These are phyloP conservation scores for Trichonephila clavipes DNA, from an alignment of 1,140 invertebrate species.

Conservation along the genomic window DNA sequence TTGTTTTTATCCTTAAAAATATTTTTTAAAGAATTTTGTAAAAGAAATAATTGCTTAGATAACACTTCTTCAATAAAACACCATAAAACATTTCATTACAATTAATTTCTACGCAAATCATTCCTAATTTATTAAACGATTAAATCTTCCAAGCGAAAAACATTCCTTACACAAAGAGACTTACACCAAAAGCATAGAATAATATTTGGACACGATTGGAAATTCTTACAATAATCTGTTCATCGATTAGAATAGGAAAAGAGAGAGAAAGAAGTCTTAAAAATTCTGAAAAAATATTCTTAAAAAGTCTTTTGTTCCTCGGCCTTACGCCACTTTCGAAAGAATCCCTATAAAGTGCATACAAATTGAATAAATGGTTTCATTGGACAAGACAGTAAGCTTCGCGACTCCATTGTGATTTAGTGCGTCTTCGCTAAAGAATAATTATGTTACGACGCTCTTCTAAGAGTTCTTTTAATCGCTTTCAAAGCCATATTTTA, in stretches of 20 bases:
- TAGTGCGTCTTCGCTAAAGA: constrained; percentile 12
- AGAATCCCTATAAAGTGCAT: neutral
- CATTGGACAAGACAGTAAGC: neutral
- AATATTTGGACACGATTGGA: neutral
- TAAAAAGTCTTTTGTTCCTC: neutral
- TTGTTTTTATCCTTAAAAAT: too few relatives aligned
- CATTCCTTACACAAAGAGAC: too few relatives aligned
- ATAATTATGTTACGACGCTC: constrained; percentile 16
- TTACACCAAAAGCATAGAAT: too few relatives aligned
- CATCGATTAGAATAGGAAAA: neutral
- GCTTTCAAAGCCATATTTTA: constrained; percentile 37
- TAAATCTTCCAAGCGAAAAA: too few relatives aligned
- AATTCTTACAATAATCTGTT: neutral
- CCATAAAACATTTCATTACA: too few relatives aligned
- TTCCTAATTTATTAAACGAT: too few relatives aligned
- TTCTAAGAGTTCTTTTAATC: constrained; percentile 27
- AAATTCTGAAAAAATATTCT: neutral
- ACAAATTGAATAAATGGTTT: constrained; percentile 38
- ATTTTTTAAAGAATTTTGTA: too few relatives aligned
- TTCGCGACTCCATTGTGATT: constrained; percentile 36
- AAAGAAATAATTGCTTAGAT: too few relatives aligned
- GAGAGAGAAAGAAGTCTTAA: neutral
- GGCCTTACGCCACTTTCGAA: constrained; percentile 1
- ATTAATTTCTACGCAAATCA: too few relatives aligned
- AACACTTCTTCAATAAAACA: too few relatives aligned